Percentiles rank a stretch among this genome's conserved stretches.
Conservation (phyloP, 2,888 invertebrate species). For the Conops quadrifasciatus region DNA sequence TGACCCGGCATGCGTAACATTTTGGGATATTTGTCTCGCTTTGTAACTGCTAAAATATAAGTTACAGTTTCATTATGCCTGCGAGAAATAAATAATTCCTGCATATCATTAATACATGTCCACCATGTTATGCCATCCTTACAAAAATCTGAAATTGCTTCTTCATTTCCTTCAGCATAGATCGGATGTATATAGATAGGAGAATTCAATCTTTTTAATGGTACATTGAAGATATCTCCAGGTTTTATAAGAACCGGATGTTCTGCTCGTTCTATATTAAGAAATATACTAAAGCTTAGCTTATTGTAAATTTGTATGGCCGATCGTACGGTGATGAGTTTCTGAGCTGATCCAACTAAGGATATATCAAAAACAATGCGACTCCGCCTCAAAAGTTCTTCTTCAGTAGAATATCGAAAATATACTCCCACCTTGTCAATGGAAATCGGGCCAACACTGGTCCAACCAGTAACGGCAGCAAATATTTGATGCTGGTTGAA, state of each 20-base stretch:
- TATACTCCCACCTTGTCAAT: conserved; percentile 96
- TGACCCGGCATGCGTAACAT: conserved; percentile 76
- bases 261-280: conserved; percentile 69
- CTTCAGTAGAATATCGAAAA: conserved; percentile 74
- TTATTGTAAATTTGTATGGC: conserved; percentile 83
- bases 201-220: conserved; percentile 78
- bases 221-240: conserved; percentile 75
- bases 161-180: conserved; percentile 33
- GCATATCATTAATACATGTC: conserved; percentile 50
- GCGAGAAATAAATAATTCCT: conserved; percentile 55
- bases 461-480: conserved; percentile 91
- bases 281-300: conserved; percentile 75
- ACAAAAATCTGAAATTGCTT: conserved; percentile 53
- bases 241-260: conserved; percentile 56
- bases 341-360: conserved; percentile 92
- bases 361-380: conserved; percentile 91
- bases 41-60: conserved; percentile 65
- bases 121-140: conserved; percentile 59
- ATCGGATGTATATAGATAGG: conserved; percentile 80
- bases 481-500: conserved; percentile 86
- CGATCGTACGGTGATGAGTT: conserved; percentile 86
- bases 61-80: conserved; percentile 55
- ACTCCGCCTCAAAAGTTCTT: conserved; percentile 68
- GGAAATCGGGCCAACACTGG: conserved; percentile 84
- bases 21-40: conserved; percentile 83